Percentiles rank a stretch among this genome's conserved stretches.
These are phyloP conservation scores for Drosophila austrosaltans DNA, from an alignment of 2,888 invertebrate genomes.

Conservation along the genomic window DNA sequence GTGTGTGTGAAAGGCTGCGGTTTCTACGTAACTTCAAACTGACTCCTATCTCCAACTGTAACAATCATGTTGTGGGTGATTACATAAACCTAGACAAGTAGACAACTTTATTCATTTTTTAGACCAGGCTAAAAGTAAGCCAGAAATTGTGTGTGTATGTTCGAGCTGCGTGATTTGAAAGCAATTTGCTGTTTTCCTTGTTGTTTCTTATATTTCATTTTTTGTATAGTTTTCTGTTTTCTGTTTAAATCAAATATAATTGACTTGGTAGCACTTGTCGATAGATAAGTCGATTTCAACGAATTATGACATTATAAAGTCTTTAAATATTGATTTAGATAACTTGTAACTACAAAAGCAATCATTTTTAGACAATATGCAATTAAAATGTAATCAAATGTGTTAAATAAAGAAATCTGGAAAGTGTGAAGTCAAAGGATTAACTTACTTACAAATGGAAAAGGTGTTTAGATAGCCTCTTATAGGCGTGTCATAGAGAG, in stretches of 20 bases:
- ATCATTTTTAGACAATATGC: not conserved
- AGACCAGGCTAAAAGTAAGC: constrained; percentile 30
- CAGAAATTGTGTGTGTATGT: constrained; percentile 20
- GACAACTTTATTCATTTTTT: constrained; percentile 68
- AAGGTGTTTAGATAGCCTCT: too few relatives aligned
- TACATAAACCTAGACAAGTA: constrained; percentile 65
- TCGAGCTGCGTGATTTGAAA: constrained; percentile 56
- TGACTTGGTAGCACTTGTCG: constrained; percentile 49
- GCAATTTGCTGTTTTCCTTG: constrained; percentile 68
- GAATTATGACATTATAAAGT: constrained; percentile 6
- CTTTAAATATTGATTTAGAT: constrained; percentile 5
- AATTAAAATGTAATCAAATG: not conserved
- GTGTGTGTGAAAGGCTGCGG: constrained; percentile 24
- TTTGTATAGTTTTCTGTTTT: not conserved
- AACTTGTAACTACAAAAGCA: not conserved
- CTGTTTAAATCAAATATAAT: constrained; percentile 40
- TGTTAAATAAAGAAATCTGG: too few relatives aligned
- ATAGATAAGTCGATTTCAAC: constrained; percentile 12
- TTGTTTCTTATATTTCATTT: constrained; percentile 6
- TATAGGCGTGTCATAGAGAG: too few relatives aligned
- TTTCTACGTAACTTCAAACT: constrained; percentile 29
- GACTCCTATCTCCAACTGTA: constrained; percentile 44
- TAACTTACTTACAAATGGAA: too few relatives aligned
- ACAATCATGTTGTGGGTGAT: constrained; percentile 78
- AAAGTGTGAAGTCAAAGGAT: too few relatives aligned